A percentile compares a stretch with the other conserved stretches of the same genome.
phyloP scores from a whole-genome alignment of 2,888 invertebrate species.

The Limnephilus rhombicus region DNA sequence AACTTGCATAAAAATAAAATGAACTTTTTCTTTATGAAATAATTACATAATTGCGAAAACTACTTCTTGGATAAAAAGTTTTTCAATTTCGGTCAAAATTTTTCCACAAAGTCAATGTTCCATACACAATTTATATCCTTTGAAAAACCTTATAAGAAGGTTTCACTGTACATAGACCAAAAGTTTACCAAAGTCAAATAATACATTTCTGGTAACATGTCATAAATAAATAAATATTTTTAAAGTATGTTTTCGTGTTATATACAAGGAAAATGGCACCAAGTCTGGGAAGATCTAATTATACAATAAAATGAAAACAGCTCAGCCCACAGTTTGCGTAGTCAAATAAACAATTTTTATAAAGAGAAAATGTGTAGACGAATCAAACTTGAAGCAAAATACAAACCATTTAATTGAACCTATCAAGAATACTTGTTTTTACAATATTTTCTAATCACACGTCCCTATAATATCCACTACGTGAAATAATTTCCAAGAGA shows the following conservation, averaged over 20 bases:
- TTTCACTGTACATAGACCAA: background rate
- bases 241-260: background rate
- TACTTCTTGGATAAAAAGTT: background rate
- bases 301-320: background rate
- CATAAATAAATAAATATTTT: background rate
- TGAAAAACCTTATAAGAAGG: background rate
- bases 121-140: background rate
- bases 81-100: background rate
- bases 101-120: background rate
- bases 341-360: background rate
- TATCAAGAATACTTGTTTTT: background rate
- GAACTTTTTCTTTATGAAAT: background rate
- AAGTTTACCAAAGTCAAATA: background rate
- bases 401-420: background rate
- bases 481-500: slow-evolving; percentile 17
- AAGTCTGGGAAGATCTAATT: background rate
- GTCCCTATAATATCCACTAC: slow-evolving; percentile 16
- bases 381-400: background rate
- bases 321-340: background rate
- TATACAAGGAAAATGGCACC: background rate
- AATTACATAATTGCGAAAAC: background rate
- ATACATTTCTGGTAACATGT: background rate
- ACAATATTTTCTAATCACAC: slow-evolving; percentile 29
- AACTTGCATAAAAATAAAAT: background rate
- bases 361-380: background rate